Evolutionary conservation across 2,113 vertebrate species (phyloP).

Genomic region (Eublepharis macularius): DNA sequence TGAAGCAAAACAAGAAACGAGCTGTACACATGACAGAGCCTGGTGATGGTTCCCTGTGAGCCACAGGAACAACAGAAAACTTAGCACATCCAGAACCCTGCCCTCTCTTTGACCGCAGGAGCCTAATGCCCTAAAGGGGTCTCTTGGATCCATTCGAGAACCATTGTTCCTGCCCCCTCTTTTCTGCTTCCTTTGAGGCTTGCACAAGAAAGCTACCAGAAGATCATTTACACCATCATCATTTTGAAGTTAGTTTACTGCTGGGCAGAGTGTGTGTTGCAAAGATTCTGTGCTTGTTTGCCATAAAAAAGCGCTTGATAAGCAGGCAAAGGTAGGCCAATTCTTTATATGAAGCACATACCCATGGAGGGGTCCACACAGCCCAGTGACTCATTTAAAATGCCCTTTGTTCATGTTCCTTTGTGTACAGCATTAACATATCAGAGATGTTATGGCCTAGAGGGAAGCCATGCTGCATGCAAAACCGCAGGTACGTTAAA

Average conservation of each 20-base stretch:
- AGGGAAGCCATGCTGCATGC: not conserved
- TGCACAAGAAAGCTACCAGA: no score
- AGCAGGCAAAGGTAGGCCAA: not conserved
- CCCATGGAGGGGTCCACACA: no score
- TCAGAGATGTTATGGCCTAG: not conserved
- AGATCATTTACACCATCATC: not conserved
- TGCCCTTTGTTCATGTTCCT: not conserved
- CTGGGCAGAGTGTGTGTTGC: not conserved
- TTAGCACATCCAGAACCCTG: not conserved
- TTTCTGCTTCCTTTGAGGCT: not conserved
- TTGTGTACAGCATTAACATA: not conserved
- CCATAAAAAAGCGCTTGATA: not conserved
- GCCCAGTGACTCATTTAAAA: no score
- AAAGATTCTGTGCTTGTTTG: not conserved
- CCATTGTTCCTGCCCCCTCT: not conserved
- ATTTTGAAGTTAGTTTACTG: not conserved
- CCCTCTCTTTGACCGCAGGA: no score
- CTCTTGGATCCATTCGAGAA: not conserved
- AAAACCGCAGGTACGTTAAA: no score
- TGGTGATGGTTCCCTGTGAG: not conserved
- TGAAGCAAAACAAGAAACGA: not conserved
- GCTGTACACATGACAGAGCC: not conserved
- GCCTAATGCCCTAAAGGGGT: not conserved
- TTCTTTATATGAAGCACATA: no score
- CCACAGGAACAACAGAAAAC: no score